Conservation (phyloP, 2,888 invertebrate species). For the Diarsia brunnea region DNA sequence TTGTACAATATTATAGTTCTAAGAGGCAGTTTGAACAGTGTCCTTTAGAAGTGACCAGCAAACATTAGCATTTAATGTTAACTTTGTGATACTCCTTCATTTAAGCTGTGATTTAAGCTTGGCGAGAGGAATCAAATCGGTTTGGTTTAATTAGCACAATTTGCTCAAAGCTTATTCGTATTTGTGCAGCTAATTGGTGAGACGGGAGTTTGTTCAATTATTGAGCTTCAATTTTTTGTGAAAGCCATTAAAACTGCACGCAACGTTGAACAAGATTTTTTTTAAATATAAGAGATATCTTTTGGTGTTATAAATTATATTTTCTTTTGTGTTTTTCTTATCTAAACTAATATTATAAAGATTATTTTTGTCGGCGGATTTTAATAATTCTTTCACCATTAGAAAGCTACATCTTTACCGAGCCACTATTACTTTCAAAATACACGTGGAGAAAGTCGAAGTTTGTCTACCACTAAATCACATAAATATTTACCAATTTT, state of each 20-base stretch:
- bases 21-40: not conserved
- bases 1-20: not conserved
- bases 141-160: constrained; percentile 16
- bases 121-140: not conserved
- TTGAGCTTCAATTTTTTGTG: not conserved
- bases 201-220: constrained; percentile 18
- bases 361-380: too few species aligned
- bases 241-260: not conserved
- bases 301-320: not conserved
- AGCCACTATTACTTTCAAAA: too few species aligned
- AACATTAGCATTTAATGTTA: not conserved
- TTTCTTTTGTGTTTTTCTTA: not conserved
- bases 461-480: not conserved
- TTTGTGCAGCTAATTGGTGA: constrained; percentile 41
- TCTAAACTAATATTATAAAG: too few species aligned
- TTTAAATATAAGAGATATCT: not conserved
- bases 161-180: constrained; percentile 26
- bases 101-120: not conserved
- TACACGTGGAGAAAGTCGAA: too few species aligned
- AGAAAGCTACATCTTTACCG: too few species aligned
- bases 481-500: constrained; percentile 8
- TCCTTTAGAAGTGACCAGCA: not conserved
- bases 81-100: not conserved
- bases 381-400: too few species aligned
- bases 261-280: not conserved